These are phyloP conservation scores for Tinea pellionella DNA, from an alignment of 2,888 invertebrate species.

Conservation along the genomic window DNA sequence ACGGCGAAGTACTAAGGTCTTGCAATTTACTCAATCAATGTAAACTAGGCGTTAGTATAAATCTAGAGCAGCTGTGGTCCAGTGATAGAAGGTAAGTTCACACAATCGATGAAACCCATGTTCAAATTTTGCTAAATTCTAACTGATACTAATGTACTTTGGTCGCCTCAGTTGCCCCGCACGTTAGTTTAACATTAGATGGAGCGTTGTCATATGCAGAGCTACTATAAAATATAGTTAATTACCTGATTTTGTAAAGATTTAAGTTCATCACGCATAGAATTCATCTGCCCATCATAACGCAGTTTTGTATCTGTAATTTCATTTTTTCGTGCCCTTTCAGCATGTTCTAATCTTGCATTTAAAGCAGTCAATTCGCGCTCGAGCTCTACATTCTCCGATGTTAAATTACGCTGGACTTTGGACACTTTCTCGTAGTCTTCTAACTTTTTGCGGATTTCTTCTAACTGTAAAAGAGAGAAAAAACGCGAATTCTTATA, in stretches of 20 bases:
- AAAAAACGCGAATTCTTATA: too few species aligned
- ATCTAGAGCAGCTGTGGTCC: too few species aligned
- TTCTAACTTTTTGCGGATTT: constrained; percentile 81
- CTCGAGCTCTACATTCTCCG: constrained; percentile 80
- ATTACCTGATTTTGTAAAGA: constrained; percentile 81
- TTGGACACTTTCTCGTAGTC: constrained; percentile 88
- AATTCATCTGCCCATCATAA: constrained; percentile 85
- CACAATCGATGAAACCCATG: too few species aligned
- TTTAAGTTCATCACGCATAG: constrained; percentile 84
- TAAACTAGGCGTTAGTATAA: too few species aligned
- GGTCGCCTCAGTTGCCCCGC: too few species aligned
- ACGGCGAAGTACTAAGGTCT: too few species aligned
- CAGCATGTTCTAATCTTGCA: constrained; percentile 73
- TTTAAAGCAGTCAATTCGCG: constrained; percentile 79
- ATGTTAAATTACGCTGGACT: constrained; percentile 81
- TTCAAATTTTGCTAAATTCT: too few species aligned
- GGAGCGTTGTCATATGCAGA: too few species aligned
- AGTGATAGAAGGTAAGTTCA: too few species aligned
- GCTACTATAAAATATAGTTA: constrained; percentile 14
- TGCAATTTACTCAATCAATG: too few species aligned
- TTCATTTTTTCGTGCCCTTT: constrained; percentile 81
- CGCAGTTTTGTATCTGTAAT: constrained; percentile 83
- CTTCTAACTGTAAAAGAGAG: constrained; percentile 81
- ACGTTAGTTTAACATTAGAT: too few species aligned
- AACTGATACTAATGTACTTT: too few species aligned